phyloP scores from a whole-genome alignment of 1,140 invertebrate genomes.

The Drosophila nikananu region DNA sequence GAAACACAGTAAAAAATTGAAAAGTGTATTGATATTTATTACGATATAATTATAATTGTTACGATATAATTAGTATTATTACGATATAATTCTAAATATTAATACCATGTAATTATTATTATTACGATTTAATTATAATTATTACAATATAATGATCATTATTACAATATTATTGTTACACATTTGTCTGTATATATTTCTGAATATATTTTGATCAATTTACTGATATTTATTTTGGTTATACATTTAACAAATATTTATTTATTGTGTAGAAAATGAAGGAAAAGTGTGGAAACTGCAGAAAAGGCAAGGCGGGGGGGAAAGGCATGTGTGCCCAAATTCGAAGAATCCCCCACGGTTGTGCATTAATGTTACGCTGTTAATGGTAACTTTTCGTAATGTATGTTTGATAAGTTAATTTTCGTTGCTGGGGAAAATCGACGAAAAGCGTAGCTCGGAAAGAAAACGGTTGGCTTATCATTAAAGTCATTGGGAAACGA shows the following conservation, averaged over 20 bases:
- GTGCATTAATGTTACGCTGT: constrained; percentile 72
- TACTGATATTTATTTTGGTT: too few species aligned
- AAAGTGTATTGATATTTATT: too few species aligned
- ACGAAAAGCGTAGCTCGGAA: neutral
- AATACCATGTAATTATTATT: too few species aligned
- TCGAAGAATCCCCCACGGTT: constrained; percentile 21
- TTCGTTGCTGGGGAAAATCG: constrained; percentile 39
- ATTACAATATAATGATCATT: too few species aligned
- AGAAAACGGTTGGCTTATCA: constrained; percentile 43
- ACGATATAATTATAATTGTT: too few species aligned
- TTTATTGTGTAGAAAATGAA: neutral
- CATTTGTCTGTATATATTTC: neutral
- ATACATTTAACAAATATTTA: too few species aligned
- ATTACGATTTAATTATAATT: too few species aligned
- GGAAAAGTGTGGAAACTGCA: neutral
- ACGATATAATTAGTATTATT: too few species aligned
- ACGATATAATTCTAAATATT: neutral
- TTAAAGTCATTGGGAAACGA: constrained; percentile 44
- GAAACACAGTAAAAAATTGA: constrained; percentile 8
- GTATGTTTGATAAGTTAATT: constrained; percentile 84
- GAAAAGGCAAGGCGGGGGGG: neutral
- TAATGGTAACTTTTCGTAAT: constrained; percentile 81
- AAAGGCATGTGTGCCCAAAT: neutral
- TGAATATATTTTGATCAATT: neutral
- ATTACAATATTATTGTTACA: neutral